These are phyloP conservation scores for Thinocorus orbignyianus DNA, from an alignment of 2,113 vertebrate species.

Conservation along the genomic window DNA sequence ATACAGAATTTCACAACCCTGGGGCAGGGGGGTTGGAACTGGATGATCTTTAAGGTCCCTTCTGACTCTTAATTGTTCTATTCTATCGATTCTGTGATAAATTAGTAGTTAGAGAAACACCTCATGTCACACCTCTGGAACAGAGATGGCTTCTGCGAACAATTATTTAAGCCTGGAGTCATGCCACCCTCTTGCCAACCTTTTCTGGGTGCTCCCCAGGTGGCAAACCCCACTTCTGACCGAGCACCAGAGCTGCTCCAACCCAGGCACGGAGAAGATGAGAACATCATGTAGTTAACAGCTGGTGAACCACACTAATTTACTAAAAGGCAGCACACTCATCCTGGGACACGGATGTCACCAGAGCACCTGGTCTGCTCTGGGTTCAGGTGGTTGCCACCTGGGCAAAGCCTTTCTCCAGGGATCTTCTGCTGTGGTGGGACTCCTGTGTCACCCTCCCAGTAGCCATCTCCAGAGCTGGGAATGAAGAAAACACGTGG, in stretches of 20 bases:
- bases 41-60: no score
- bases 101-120: not conserved
- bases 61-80: no score
- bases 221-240: not conserved
- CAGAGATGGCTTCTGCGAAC: rapidly evolving
- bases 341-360: not conserved
- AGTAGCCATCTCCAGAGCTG: not conserved
- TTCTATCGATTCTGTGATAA: no score
- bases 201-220: not conserved
- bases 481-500: not conserved
- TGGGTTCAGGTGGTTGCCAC: rapidly evolving
- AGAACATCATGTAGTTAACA: not conserved
- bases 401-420: not conserved
- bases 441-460: not conserved
- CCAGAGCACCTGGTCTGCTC: not conserved
- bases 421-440: not conserved
- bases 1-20: not conserved
- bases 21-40: no score
- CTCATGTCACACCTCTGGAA: not conserved
- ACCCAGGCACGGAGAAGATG: not conserved
- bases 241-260: not conserved
- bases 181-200: not conserved
- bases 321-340: no score
- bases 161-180: rapidly evolving
- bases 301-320: not conserved